These are phyloP conservation scores for Bellardia pandia DNA, from an alignment of 2,888 invertebrate genomes.

Conservation along the genomic window DNA sequence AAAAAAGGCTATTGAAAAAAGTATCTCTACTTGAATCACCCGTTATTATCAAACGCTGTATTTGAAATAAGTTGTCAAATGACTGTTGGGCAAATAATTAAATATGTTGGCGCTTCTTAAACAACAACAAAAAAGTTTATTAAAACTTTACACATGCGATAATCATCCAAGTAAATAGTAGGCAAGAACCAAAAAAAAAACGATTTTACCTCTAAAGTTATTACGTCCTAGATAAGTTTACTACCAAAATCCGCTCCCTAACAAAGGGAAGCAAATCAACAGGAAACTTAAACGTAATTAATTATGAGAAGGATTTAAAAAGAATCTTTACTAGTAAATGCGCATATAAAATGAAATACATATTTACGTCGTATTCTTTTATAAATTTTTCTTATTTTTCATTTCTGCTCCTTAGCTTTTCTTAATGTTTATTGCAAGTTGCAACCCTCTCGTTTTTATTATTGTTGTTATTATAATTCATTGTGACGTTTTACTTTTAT, in stretches of 20 bases:
- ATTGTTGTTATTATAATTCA: background rate
- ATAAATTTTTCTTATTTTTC: constrained; percentile 22
- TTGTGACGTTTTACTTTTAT: constrained; percentile 59
- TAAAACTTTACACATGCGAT: constrained; percentile 34
- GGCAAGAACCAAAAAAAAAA: constrained; percentile 4
- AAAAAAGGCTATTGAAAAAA: too few species aligned
- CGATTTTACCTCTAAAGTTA: constrained; percentile 27
- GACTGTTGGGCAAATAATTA: background rate
- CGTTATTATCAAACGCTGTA: background rate
- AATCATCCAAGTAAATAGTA: constrained; percentile 18
- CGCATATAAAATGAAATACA: background rate
- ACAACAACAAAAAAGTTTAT: constrained; percentile 27
- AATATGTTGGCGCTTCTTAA: constrained; percentile 26
- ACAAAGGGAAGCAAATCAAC: constrained; percentile 36
- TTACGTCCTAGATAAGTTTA: background rate
- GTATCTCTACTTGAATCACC: too few species aligned
- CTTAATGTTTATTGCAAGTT: constrained; percentile 52
- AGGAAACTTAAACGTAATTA: constrained; percentile 53
- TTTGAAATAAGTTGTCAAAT: background rate
- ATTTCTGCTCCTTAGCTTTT: constrained; percentile 5
- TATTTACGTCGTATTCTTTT: constrained; percentile 4
- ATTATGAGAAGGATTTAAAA: constrained; percentile 54
- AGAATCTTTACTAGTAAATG: background rate
- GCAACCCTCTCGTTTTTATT: constrained; percentile 37
- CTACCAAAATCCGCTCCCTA: background rate